These are phyloP conservation scores for Cyphomyrmex costatus DNA, from an alignment of 1,140 invertebrate genomes.

Conservation along the genomic window DNA sequence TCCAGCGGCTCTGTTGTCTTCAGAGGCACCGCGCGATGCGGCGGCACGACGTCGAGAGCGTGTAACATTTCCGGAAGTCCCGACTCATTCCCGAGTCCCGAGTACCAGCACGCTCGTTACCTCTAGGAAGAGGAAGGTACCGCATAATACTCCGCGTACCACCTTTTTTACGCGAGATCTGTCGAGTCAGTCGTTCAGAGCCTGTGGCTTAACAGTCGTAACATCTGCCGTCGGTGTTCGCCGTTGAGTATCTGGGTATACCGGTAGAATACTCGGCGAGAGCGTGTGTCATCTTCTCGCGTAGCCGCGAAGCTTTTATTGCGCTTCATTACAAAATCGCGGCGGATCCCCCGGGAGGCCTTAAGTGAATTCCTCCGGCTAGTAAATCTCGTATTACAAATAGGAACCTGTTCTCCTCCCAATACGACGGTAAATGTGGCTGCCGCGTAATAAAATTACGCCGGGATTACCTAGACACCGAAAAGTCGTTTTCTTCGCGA, in stretches of 20 bases:
- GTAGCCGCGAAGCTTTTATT: conserved; percentile 69
- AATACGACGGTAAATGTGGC: neutral
- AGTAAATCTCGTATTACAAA: conserved; percentile 67
- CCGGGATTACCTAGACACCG: conserved; percentile 24
- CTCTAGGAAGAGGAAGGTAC: conserved; percentile 76
- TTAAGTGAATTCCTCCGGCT: conserved; percentile 65
- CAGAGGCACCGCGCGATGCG: conserved; percentile 38
- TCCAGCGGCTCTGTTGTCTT: conserved; percentile 29
- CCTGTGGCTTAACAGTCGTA: conserved; percentile 72
- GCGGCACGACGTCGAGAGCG: conserved; percentile 37
- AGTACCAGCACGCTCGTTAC: conserved; percentile 69
- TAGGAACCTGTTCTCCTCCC: neutral
- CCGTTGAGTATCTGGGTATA: conserved; percentile 68
- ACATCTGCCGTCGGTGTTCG: conserved; percentile 76
- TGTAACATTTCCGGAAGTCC: conserved; percentile 65
- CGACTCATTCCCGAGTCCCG: conserved; percentile 60
- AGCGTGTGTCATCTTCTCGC: conserved; percentile 71
- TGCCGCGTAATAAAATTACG: conserved; percentile 50
- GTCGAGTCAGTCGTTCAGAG: conserved; percentile 79
- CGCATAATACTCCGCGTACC: conserved; percentile 64
- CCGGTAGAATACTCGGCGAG: conserved; percentile 48
- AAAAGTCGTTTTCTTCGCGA: conserved; percentile 36
- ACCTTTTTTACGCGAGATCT: conserved; percentile 74
- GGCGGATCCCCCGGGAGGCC: conserved; percentile 18
- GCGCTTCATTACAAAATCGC: conserved; percentile 73